Conservation (phyloP, 1,140 invertebrate species). For the Pachypsylla venusta region DNA sequence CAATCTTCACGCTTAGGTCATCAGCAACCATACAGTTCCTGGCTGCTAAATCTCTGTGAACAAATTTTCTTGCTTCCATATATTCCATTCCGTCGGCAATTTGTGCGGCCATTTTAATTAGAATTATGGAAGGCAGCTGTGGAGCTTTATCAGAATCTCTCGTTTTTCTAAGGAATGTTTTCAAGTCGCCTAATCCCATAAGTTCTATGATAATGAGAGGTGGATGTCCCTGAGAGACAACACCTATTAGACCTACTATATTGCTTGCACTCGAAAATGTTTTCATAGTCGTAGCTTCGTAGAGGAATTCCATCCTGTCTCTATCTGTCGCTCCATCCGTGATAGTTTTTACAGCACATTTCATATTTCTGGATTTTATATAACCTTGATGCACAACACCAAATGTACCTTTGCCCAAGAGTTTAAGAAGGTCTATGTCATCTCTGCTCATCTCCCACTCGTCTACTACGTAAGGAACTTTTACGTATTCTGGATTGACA, state of each 20-base stretch:
- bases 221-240: slow-evolving; percentile 83
- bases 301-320: slow-evolving; percentile 78
- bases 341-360: slow-evolving; percentile 89
- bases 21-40: slow-evolving; percentile 92
- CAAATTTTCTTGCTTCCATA: slow-evolving; percentile 81
- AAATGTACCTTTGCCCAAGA: slow-evolving; percentile 89
- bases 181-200: slow-evolving; percentile 89
- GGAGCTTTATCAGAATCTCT: slow-evolving; percentile 15
- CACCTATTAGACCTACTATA: slow-evolving; percentile 83
- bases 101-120: slow-evolving; percentile 78
- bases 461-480: slow-evolving; percentile 55
- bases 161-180: slow-evolving; percentile 60
- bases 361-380: slow-evolving; percentile 33
- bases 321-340: slow-evolving; percentile 70
- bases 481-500: slow-evolving; percentile 23
- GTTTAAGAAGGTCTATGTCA: slow-evolving; percentile 57
- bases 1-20: slow-evolving; percentile 86
- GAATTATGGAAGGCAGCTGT: slow-evolving; percentile 13
- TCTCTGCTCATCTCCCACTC: slow-evolving; percentile 88
- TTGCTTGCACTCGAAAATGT: slow-evolving; percentile 62
- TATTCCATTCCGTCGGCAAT: slow-evolving; percentile 99
- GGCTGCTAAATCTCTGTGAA: slow-evolving; percentile 95
- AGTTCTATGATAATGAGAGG: slow-evolving; percentile 93
- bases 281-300: slow-evolving; percentile 92
- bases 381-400: slow-evolving; percentile 79